phyloP scores from a whole-genome alignment of 2,113 vertebrate genomes.

The Neogale vison region DNA sequence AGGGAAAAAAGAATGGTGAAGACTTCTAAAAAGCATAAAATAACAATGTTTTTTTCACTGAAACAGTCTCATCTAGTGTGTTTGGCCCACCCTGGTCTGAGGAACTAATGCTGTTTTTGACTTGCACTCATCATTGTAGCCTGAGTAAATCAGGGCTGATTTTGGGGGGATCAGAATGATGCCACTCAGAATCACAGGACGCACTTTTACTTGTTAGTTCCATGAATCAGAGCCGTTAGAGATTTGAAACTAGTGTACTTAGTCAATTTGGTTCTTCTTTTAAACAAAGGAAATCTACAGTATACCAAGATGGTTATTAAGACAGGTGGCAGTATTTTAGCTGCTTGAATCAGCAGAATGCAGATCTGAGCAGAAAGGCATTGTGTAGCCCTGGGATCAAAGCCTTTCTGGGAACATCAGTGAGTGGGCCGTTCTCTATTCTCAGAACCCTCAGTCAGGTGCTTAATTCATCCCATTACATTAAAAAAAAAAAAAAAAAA shows the following conservation, averaged over 20 bases:
- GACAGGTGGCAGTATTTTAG: background rate
- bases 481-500: background rate
- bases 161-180: background rate
- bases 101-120: background rate
- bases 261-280: background rate
- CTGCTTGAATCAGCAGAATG: background rate
- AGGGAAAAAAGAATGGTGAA: background rate
- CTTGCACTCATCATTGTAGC: background rate
- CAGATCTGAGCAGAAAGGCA: background rate
- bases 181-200: slow-evolving; percentile 11
- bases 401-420: background rate
- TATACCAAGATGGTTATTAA: background rate
- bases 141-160: slow-evolving; percentile 43
- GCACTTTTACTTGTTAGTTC: background rate
- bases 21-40: background rate
- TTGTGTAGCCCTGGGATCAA: background rate
- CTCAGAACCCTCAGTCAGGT: background rate
- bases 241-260: background rate
- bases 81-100: background rate
- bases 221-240: background rate
- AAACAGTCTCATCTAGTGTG: background rate
- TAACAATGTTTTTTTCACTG: background rate
- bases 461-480: background rate
- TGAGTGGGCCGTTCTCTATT: background rate
- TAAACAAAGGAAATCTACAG: background rate